Evolutionary conservation across 2,888 invertebrate genomes (phyloP), one percentile per base, ranked within the genome.

Genomic region (Acrocera orbiculus): DNA sequence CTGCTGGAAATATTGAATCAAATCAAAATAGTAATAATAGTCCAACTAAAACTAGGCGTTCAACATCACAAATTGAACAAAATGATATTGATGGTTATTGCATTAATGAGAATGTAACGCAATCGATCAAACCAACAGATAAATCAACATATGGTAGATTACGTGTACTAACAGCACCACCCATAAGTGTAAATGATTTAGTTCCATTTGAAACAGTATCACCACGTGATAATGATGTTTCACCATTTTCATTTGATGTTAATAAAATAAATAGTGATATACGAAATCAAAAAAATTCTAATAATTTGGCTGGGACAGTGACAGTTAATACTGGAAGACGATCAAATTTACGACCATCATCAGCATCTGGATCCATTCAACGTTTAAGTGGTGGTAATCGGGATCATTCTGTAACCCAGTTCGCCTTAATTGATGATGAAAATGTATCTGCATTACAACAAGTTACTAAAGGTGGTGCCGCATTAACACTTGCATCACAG

Each of bases 391-490:
- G 66, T 42, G 58, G 65, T 22, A 64, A 71, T 16, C 69, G 81
- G 5, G 87, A 89, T 52, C 78, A 82, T 50, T 86, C 86, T 36
- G 75, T 77, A 47, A 82, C 82, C 5, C 89, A 90, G 56, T 89
- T 85, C 56, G 90, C 89, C 0, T 73, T 89, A 39, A 87, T 87
- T 55, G 90, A 90, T 52, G 90, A 90, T 52, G 89, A 89, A 44
- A 89, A 89, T 50, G 80, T 87, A 0, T 89, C 87, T 4, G 81
- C 80, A 0, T 54, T 81, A 42, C 87, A 87, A 53, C 87, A 87
- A 66, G 81, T 86, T 32, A 89, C 87, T 0, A 74, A 81, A 52
- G 82, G 86, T 11, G 81, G 85, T 23, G 87, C 87, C 1, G 86
- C 86, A 1, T 61, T 90, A 8, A 93, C 93, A 0, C 62, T 93